Evolutionary conservation across 2,797 vertebrate genomes (phyloP).

Genomic region (Xerus rutilus): DNA sequence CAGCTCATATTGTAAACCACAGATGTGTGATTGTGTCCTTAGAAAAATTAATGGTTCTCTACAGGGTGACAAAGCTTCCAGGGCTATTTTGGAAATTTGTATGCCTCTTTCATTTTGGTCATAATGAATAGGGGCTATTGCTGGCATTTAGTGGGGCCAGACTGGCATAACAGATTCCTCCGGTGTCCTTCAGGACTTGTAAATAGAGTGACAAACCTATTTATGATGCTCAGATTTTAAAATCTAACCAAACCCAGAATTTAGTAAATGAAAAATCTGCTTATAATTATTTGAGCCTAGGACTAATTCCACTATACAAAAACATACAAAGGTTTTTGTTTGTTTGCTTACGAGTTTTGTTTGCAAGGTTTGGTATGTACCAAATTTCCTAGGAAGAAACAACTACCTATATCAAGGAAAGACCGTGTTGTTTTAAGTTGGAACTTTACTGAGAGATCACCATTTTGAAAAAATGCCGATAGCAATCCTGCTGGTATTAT

Average conservation of each 20-base stretch:
- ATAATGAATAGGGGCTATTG: background rate
- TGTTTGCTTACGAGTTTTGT: background rate
- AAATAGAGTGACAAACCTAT: background rate
- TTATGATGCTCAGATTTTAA: background rate
- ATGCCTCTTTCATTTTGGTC: background rate
- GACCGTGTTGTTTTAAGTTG: background rate
- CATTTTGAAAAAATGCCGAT: background rate
- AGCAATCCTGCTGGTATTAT: background rate
- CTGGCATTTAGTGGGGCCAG: background rate
- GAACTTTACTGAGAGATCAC: background rate
- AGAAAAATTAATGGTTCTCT: slow-evolving; percentile 16
- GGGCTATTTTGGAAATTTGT: background rate
- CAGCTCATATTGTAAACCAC: background rate
- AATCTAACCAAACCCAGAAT: slow-evolving; percentile 7
- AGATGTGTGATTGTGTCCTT: background rate
- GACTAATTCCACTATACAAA: background rate
- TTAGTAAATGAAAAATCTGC: slow-evolving; percentile 27
- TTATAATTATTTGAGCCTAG: slow-evolving; percentile 31
- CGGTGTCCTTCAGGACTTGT: background rate
- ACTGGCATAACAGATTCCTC: background rate
- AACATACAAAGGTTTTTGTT: background rate
- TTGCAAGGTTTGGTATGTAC: background rate
- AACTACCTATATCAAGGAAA: background rate
- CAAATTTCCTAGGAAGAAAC: background rate
- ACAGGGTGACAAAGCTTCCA: background rate